These are phyloP conservation scores for Acanthurus lineatus DNA, from an alignment of 2,797 vertebrate genomes.

Conservation along the genomic window DNA sequence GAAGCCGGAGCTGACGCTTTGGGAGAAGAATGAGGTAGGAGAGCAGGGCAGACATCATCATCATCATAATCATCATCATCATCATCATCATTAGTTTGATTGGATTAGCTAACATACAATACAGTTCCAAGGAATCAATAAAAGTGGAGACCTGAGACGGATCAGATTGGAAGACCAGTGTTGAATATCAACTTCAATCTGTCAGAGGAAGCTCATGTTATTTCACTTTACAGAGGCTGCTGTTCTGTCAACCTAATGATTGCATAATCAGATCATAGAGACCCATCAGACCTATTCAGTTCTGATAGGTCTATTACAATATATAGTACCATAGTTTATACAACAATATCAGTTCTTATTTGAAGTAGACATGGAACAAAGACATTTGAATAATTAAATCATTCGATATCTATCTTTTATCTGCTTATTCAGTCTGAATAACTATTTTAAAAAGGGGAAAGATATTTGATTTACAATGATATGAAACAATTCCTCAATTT, in stretches of 20 bases:
- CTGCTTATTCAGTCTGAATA: not conserved
- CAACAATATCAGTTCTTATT: too few species aligned
- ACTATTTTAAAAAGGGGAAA: not conserved
- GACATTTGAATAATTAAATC: too few species aligned
- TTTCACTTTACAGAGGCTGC: slow-evolving; percentile 6
- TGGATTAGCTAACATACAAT: slow-evolving; percentile 46
- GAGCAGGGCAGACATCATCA: not conserved
- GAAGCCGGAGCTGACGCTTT: slow-evolving; percentile 93
- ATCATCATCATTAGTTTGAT: slow-evolving; percentile 40
- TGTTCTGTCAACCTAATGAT: not conserved
- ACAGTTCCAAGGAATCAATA: slow-evolving; percentile 36
- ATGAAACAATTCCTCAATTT: not conserved
- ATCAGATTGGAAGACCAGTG: slow-evolving; percentile 6
- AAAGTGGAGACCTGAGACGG: slow-evolving; percentile 35
- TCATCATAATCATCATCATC: slow-evolving; percentile 1
- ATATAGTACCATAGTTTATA: too few species aligned
- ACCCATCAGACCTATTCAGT: not conserved
- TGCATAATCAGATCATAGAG: too few species aligned
- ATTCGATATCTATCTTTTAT: not conserved
- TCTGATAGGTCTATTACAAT: too few species aligned
- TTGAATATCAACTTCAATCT: slow-evolving; percentile 6
- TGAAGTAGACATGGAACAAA: too few species aligned
- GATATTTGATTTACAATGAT: not conserved
- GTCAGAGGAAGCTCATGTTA: slow-evolving; percentile 19
- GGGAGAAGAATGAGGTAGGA: slow-evolving; percentile 98